Percentiles rank a stretch among this genome's conserved stretches.
These are phyloP conservation scores for Schlechtendalia chinensis DNA, from an alignment of 1,140 invertebrate genomes.

Conservation along the genomic window DNA sequence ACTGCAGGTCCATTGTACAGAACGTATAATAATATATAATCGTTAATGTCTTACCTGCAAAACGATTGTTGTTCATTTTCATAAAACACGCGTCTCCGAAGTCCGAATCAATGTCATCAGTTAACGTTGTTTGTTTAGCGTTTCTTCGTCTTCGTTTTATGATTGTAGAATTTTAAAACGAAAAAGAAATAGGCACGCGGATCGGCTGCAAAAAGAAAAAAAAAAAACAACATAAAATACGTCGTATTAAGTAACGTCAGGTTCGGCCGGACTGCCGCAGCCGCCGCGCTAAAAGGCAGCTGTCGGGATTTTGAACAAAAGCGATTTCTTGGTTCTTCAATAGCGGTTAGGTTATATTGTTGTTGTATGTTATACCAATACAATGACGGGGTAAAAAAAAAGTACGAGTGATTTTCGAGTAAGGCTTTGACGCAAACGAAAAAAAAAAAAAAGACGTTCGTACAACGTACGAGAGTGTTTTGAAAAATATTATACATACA, in stretches of 20 bases:
- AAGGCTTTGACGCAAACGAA: not conserved
- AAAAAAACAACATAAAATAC: not conserved
- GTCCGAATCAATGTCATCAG: too few species aligned
- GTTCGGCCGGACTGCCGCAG: not conserved
- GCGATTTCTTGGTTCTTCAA: slow-evolving; percentile 1
- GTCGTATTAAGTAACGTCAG: not conserved
- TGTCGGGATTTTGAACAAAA: slow-evolving; percentile 20
- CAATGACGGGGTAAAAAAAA: not conserved
- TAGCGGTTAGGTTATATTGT: not conserved
- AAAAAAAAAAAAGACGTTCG: not conserved
- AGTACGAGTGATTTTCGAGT: not conserved
- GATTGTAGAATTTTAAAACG: too few species aligned
- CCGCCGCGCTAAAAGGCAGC: slow-evolving; percentile 17
- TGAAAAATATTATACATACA: too few species aligned
- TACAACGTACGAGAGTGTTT: too few species aligned
- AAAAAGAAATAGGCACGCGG: not conserved
- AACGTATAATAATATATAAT: too few species aligned
- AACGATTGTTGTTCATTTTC: too few species aligned
- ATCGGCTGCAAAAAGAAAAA: not conserved
- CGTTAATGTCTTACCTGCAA: too few species aligned
- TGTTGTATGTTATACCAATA: not conserved
- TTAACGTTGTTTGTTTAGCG: too few species aligned
- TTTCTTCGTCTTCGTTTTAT: too few species aligned
- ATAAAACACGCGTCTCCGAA: too few species aligned
- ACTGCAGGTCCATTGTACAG: too few species aligned